Evolutionary conservation across 2,888 invertebrate genomes (phyloP).

Genomic region (Bhutanitis thaidina): DNA sequence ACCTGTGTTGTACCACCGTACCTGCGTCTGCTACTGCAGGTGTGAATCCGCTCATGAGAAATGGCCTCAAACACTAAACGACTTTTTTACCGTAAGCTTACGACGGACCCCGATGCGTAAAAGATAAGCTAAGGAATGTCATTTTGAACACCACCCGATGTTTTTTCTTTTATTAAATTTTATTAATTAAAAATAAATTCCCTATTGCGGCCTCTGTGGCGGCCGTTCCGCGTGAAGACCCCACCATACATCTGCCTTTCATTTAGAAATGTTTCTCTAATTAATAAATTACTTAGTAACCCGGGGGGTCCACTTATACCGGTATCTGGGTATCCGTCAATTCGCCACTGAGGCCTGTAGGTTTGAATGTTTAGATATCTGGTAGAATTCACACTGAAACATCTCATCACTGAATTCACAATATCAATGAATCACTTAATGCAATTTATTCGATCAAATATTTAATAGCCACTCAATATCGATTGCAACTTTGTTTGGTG

Average conservation of each 20-base stretch:
- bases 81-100: conserved; percentile 23
- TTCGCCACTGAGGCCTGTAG: too few species aligned
- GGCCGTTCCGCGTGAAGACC: conserved; percentile 23
- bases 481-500: too few species aligned
- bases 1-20: background rate
- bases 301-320: conserved; percentile 4
- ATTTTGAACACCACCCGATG: conserved; percentile 29
- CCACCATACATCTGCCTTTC: conserved; percentile 27
- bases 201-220: conserved; percentile 27
- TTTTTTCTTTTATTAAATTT: conserved; percentile 28
- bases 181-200: conserved; percentile 32
- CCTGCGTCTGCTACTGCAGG: conserved; percentile 9
- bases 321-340: background rate
- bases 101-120: conserved; percentile 26
- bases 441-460: too few species aligned
- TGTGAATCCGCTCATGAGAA: conserved; percentile 17
- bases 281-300: conserved; percentile 25
- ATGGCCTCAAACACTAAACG: conserved; percentile 13
- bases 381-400: too few species aligned
- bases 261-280: conserved; percentile 24
- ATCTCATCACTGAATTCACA: too few species aligned
- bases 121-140: conserved; percentile 31
- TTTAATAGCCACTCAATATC: too few species aligned
- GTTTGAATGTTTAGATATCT: too few species aligned
- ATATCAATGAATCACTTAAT: too few species aligned